Evolutionary conservation across 2,888 invertebrate species (phyloP).

Genomic region (Zaprionus bogoriensis): DNA sequence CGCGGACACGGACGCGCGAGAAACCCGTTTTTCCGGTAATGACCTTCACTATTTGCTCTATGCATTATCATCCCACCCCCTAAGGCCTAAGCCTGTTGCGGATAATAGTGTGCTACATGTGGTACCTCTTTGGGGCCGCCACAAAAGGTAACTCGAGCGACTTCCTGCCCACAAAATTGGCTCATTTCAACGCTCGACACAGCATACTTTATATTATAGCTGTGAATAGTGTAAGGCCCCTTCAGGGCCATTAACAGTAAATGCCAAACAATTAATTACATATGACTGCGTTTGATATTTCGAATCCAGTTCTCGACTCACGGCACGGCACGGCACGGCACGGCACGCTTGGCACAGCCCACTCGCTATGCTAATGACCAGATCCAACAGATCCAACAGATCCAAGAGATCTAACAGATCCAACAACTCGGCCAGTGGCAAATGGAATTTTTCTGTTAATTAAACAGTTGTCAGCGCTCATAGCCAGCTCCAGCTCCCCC

Average conservation of each 20-base stretch:
- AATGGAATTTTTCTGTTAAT: slow-evolving; percentile 55
- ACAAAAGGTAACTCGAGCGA: slow-evolving; percentile 37
- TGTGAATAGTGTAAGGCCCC: neutral
- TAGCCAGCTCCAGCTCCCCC: neutral
- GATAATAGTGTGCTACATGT: slow-evolving; percentile 29
- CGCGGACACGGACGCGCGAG: slow-evolving; percentile 5
- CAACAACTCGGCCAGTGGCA: slow-evolving; percentile 23
- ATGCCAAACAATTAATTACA: slow-evolving; percentile 48
- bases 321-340: neutral
- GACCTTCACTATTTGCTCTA: slow-evolving; percentile 72
- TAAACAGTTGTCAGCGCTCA: slow-evolving; percentile 46
- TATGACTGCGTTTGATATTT: slow-evolving; percentile 35
- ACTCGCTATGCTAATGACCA: slow-evolving; percentile 47
- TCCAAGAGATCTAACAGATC: no score
- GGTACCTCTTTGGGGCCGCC: slow-evolving; percentile 34
- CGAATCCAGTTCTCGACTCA: slow-evolving; percentile 36
- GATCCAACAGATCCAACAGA: slow-evolving; percentile 12
- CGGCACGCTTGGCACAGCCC: slow-evolving; percentile 31
- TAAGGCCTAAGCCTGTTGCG: neutral
- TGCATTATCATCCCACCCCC: slow-evolving; percentile 53
- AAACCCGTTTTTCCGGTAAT: slow-evolving; percentile 79
- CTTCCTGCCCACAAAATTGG: slow-evolving; percentile 38
- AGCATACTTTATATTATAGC: slow-evolving; percentile 20
- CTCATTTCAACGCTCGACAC: slow-evolving; percentile 19
- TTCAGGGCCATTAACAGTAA: slow-evolving; percentile 37